These are phyloP conservation scores for Meghimatium bilineatum DNA, from an alignment of 2,888 invertebrate genomes.

Conservation along the genomic window DNA sequence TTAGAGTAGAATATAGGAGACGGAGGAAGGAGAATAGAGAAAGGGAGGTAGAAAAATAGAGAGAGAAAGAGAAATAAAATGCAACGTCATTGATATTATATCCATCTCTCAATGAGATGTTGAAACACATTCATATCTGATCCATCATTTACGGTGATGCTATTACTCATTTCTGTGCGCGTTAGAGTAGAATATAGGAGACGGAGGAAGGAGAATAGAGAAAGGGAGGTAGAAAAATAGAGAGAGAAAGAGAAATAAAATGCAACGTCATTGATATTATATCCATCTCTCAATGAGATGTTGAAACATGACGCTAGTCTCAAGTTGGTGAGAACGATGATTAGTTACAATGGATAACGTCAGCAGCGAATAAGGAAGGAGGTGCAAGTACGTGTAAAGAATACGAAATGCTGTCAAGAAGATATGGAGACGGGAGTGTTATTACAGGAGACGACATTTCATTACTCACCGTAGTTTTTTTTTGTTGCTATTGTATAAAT, in stretches of 20 bases:
- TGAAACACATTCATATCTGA: neutral
- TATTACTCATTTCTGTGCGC: neutral
- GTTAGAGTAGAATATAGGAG: neutral
- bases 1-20: neutral
- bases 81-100: too few relatives aligned
- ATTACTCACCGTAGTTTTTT: too few relatives aligned
- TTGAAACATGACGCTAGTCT: neutral
- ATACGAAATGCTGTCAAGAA: too few relatives aligned
- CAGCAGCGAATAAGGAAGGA: too few relatives aligned
- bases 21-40: constrained; percentile 14
- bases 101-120: neutral
- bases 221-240: neutral
- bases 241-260: neutral
- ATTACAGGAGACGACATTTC: too few relatives aligned
- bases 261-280: neutral
- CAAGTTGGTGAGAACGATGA: neutral
- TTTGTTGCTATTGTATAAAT: too few relatives aligned
- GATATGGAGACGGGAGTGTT: too few relatives aligned
- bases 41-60: neutral
- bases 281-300: neutral
- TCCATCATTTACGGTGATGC: neutral
- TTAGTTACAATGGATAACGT: neutral
- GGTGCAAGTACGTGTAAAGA: too few relatives aligned
- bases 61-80: neutral
- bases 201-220: constrained; percentile 19